These are phyloP conservation scores for Otus sunia DNA, from an alignment of 2,113 vertebrate genomes.

Conservation along the genomic window DNA sequence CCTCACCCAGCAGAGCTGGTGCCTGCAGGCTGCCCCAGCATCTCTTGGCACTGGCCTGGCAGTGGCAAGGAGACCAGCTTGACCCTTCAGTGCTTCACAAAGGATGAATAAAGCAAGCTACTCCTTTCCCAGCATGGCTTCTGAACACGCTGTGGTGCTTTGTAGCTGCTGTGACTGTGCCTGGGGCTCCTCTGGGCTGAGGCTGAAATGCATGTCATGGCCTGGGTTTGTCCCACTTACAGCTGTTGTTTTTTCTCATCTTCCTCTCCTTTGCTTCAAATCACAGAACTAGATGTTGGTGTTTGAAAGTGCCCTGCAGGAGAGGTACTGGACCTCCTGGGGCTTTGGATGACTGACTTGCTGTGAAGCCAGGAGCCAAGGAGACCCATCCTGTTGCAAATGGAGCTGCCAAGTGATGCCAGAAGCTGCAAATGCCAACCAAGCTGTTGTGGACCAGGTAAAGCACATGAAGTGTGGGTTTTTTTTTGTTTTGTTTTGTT, in stretches of 20 bases:
- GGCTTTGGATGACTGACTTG: not conserved
- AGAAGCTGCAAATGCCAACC: not conserved
- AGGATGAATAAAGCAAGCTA: not conserved
- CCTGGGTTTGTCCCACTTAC: not conserved
- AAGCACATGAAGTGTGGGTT: not conserved
- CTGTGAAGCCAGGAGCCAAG: not conserved
- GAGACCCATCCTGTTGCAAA: not conserved
- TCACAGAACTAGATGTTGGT: not conserved
- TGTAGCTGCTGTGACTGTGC: not conserved
- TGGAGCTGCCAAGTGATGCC: not conserved
- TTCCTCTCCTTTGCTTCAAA: not conserved
- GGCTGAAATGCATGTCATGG: fast-evolving
- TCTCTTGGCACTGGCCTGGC: not conserved
- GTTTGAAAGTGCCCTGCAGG: not conserved
- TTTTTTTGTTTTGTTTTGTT: too few relatives aligned
- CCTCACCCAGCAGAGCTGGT: not conserved
- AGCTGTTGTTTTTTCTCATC: not conserved
- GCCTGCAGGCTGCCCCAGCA: not conserved
- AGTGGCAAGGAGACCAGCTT: not conserved
- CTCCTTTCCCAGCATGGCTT: not conserved
- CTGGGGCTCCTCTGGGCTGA: not conserved
- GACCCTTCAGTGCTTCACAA: not conserved
- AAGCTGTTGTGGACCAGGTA: not conserved
- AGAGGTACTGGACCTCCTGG: not conserved
- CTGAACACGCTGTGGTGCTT: not conserved